Base-by-base conservation (phyloP, 2,888 invertebrate species). In the Ectemnius lituratus region DNA sequence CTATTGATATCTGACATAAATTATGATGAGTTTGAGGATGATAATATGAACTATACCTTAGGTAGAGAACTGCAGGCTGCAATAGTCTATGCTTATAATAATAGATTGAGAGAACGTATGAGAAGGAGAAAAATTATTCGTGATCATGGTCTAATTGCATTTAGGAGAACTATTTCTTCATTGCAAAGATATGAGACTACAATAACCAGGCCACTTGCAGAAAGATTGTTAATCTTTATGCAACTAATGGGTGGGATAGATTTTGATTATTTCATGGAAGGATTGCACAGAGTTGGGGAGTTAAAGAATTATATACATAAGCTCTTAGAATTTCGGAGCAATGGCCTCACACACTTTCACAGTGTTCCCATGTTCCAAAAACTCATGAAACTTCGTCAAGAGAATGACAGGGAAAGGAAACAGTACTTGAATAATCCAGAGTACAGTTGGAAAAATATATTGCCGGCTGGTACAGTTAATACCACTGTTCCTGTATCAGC, bases 211-310 rank as follows among this genome's bases (percentile, higher is more conserved):
- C 86, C 90, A 45, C 89, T 92, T 11, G 90, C 92, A 45, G 95
- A 95, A 76, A 92, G 92, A 79, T 89, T 98, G 62, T 87, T 95
- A 0, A 91, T 94, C 1, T 96, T 97, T 81, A 95, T 96, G 94
- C 96, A 96, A 86, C 93, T 97, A 37, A 93, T 95, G 85, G 91
- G 93, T 0, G 95, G 95, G 0, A 91, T 94, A 74, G 94, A 95
- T 75, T 96, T 95, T 90, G 96, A 97, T 88, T 93, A 94, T 74
- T 92, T 97, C 4, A 92, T 97, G 88, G 97, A 97, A 88, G 94
- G 96, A 0, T 85, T 97, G 37, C 94, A 94, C 85, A 93, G 94
- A 82, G 95, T 94, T 86, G 93, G 93, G 14, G 95, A 96, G 86
- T 86, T 97, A 11, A 93, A 94, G 79, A 93, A 93, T 82, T 92